Evolutionary conservation across 2,797 vertebrate species (phyloP).

Genomic region (Poliocrania exsul): DNA sequence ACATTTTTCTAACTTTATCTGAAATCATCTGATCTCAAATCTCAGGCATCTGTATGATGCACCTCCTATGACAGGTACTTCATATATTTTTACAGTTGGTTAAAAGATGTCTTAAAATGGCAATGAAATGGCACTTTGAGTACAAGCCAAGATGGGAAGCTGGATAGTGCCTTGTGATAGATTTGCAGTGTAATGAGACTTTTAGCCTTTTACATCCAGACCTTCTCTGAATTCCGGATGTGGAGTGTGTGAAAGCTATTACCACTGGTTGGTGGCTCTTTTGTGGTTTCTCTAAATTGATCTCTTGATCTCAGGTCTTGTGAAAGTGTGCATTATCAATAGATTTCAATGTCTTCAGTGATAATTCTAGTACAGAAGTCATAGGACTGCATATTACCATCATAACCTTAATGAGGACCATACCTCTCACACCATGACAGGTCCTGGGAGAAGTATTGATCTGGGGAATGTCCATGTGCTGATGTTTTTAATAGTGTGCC

Average conservation of each 20-base stretch:
- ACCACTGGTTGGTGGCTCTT: background rate
- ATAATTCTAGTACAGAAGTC: background rate
- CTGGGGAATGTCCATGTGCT: background rate
- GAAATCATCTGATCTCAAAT: background rate
- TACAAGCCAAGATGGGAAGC: background rate
- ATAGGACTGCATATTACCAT: background rate
- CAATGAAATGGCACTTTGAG: background rate
- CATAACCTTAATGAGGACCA: background rate
- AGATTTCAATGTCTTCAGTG: background rate
- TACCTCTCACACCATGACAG: background rate
- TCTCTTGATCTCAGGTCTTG: background rate
- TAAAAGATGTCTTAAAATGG: background rate
- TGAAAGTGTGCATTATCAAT: background rate
- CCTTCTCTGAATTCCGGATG: background rate
- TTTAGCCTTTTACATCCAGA: background rate
- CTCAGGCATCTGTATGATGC: background rate
- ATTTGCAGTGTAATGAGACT: background rate
- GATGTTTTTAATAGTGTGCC: background rate
- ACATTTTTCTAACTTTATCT: background rate
- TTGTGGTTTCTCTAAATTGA: conserved; percentile 13
- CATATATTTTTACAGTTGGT: background rate
- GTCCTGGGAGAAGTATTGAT: conserved; percentile 9
- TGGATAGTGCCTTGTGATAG: background rate
- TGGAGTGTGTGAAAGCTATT: background rate
- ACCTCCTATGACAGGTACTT: background rate